Conservation (phyloP, 37 sponge, comb jelly and placozoan genomes). For the Beroe forskalii region DNA sequence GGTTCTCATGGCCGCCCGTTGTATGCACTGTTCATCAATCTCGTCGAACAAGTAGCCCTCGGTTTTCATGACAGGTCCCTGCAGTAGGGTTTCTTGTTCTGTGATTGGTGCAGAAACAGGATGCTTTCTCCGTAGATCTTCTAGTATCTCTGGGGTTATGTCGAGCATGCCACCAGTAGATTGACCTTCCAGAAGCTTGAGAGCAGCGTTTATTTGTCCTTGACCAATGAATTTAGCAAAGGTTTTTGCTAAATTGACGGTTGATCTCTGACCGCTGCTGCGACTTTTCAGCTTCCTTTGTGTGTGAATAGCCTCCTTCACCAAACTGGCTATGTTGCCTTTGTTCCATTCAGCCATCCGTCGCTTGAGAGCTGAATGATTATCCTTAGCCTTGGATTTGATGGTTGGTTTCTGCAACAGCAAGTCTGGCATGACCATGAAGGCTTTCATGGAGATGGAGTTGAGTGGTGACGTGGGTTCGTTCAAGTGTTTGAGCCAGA, state of each 20-base stretch:
- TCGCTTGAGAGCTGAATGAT: neutral
- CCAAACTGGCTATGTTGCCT: neutral
- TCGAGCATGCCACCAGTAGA: too few species aligned
- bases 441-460: neutral
- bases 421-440: neutral
- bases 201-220: too few species aligned
- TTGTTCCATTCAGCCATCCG: neutral
- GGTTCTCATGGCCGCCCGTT: neutral
- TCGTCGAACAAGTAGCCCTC: conserved; percentile 40
- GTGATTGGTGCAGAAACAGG: conserved; percentile 24
- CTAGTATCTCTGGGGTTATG: neutral
- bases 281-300: too few species aligned
- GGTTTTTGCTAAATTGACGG: too few species aligned
- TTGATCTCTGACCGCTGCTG: too few species aligned
- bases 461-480: neutral
- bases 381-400: neutral
- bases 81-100: neutral
- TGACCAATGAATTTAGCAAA: too few species aligned
- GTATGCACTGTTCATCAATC: neutral
- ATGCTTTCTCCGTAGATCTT: conserved; percentile 34
- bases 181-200: too few species aligned
- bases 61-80: too few species aligned
- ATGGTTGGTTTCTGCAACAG: neutral
- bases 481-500: neutral
- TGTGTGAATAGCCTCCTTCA: neutral